Conservation (phyloP, 30 jellyfish, hydroid and myxozoan species). For the Aurelia sp. region DNA sequence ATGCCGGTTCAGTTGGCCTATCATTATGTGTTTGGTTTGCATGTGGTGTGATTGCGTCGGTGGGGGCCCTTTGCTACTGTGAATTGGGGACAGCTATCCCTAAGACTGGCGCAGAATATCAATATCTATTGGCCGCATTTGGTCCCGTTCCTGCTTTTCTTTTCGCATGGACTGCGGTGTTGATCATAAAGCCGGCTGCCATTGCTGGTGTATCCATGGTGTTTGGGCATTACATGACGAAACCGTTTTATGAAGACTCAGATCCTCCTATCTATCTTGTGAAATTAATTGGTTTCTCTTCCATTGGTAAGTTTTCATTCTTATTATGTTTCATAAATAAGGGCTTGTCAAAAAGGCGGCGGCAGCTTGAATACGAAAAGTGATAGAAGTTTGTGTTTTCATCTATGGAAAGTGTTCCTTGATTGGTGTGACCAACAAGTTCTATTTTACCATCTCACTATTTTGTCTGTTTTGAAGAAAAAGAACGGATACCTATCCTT, state of each 20-base stretch:
- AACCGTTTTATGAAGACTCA: constrained; percentile 71
- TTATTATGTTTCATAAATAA: not conserved
- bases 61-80: constrained; percentile 84
- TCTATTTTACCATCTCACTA: no score
- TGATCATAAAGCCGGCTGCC: constrained; percentile 85
- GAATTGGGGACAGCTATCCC: constrained; percentile 90
- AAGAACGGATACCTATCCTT: no score
- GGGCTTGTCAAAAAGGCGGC: not conserved
- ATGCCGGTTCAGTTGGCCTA: constrained; percentile 85
- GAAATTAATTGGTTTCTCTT: constrained; percentile 31
- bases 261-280: constrained; percentile 53
- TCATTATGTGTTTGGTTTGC: constrained; percentile 78
- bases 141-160: constrained; percentile 91
- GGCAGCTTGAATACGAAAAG: no score
- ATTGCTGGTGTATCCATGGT: constrained; percentile 78
- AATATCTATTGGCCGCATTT: constrained; percentile 56
- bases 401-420: no score
- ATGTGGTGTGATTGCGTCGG: constrained; percentile 79
- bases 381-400: no score
- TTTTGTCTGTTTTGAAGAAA: no score
- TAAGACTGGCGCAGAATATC: constrained; percentile 76
- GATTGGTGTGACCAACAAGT: no score
- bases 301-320: constrained; percentile 48
- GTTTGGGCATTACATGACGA: constrained; percentile 70
- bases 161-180: constrained; percentile 82